Base-by-base conservation (phyloP, 1,140 invertebrate species). In the Eriosoma lanigerum region DNA sequence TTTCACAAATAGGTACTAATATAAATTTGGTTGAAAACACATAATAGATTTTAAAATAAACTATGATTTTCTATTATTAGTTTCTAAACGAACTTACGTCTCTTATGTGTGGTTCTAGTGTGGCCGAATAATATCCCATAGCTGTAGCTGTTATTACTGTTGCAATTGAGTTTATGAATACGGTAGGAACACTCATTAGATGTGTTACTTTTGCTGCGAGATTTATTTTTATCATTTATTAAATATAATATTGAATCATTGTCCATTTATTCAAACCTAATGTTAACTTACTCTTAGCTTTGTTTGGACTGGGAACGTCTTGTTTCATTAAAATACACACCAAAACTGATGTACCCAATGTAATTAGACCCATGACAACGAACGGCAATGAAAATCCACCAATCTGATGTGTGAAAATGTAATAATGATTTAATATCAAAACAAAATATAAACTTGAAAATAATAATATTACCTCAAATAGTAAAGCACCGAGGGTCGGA, bases 341-440 rank as follows among this genome's bases (percentile, higher is more conserved):
- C 56, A 78, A 17, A 5, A 78, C 26, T 32, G 75, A 78, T 19
- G 44, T 78, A 13, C 75, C 54, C 1, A 78, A 38, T 4, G 75
- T 78, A 5, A 89, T 82, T n/a, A 83, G 72, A 1, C 91, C 91
- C 60, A 90, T 85, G 8, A 88, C 85, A 46, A 88, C 85, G 83
- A 92, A 92, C 12, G 91, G 91, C 10, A 90, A 82, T 3, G 86
- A 85, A 84, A 88, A 92, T 3, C 90, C 91, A 60, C 90, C 89
- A 12, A 86, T 82, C 84, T 85, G 81, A 15, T 81, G 83, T n/a
- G 8, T 38, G 3, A 75, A 38, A 78, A 81, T 26, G 19, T 19
- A 44, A 15, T 26, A 24, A 46, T 21, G 1, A 0, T n/a, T 24
- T 26, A 19, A 24, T 32, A 46, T 46, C 50, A 46, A 26, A 38